A percentile compares a stretch with the other conserved stretches of the same genome.
Conservation (phyloP, 2,113 vertebrate species). For the Emydocephalus ijimae region DNA sequence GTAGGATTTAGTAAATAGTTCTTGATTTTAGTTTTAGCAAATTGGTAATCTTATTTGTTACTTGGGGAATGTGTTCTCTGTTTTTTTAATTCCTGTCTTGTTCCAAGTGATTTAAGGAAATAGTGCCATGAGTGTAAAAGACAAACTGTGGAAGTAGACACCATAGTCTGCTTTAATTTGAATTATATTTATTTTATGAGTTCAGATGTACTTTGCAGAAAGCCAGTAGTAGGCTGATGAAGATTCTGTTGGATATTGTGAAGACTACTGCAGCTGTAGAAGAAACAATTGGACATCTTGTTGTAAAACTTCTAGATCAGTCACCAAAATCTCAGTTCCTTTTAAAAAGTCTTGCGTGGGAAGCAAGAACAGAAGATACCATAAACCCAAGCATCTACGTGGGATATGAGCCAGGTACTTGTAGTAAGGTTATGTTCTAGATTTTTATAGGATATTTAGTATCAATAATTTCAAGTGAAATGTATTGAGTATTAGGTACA, state of each 20-base stretch:
- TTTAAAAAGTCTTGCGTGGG: slow-evolving; percentile 61
- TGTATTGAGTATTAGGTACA: neutral
- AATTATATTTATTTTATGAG: slow-evolving; percentile 36
- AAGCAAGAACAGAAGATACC: slow-evolving; percentile 59
- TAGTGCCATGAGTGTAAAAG: neutral
- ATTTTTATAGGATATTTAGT: neutral
- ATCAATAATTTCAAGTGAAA: neutral
- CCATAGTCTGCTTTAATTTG: slow-evolving; percentile 30
- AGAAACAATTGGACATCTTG: slow-evolving; percentile 86
- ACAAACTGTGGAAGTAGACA: slow-evolving; percentile 18
- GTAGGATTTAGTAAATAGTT: neutral
- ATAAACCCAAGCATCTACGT: slow-evolving; percentile 53
- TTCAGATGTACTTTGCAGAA: slow-evolving; percentile 74
- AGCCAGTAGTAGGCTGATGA: slow-evolving; percentile 81
- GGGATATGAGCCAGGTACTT: slow-evolving; percentile 66
- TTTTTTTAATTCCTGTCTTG: neutral
- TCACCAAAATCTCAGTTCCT: slow-evolving; percentile 63
- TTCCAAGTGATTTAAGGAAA: neutral
- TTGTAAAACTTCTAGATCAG: slow-evolving; percentile 77
- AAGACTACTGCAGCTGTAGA: slow-evolving; percentile 90
- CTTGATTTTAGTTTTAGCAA: neutral
- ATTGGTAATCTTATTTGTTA: neutral
- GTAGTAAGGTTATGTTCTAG: slow-evolving; percentile 15
- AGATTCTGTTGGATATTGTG: slow-evolving; percentile 85
- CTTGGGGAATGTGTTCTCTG: neutral